Evolutionary conservation across 2,888 invertebrate species (phyloP).

Genomic region (Agrilus biguttatus): DNA sequence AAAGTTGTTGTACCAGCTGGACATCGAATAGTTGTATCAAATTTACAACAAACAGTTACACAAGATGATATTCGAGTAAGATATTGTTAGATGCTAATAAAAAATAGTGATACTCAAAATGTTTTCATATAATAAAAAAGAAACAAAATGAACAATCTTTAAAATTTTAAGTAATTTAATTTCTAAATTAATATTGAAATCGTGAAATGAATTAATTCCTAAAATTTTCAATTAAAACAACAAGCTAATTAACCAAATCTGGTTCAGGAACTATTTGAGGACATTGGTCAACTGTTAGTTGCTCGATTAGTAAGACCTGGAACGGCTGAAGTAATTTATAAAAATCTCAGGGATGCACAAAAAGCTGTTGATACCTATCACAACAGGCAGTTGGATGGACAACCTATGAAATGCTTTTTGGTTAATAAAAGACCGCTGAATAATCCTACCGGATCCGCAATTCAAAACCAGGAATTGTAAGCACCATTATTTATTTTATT

Average conservation of each 20-base stretch:
- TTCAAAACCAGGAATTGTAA: conserved; percentile 18
- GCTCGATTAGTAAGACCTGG: conserved; percentile 77
- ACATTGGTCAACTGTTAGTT: conserved; percentile 73
- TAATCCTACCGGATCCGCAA: conserved; percentile 39
- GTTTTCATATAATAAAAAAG: too few species aligned
- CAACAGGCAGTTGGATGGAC: conserved; percentile 83
- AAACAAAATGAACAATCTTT: too few species aligned
- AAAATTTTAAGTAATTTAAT: too few species aligned
- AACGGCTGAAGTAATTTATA: conserved; percentile 83
- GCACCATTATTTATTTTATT: conserved; percentile 1
- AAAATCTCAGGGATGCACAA: conserved; percentile 70
- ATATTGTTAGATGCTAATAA: too few species aligned
- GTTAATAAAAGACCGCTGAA: conserved; percentile 60
- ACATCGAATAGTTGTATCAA: conserved; percentile 80
- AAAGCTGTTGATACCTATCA: conserved; percentile 87
- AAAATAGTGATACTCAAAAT: too few species aligned
- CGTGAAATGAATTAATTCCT: not conserved
- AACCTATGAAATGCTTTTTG: conserved; percentile 81
- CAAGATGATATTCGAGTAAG: conserved; percentile 78
- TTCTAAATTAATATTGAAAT: too few species aligned
- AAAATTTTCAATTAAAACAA: too few species aligned
- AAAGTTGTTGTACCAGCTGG: conserved; percentile 41
- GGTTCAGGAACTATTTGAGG: conserved; percentile 77
- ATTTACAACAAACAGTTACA: conserved; percentile 74
- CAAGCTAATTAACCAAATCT: too few species aligned